These are phyloP conservation scores for Drosophila phalerata DNA, from an alignment of 2,888 invertebrate species.

Conservation along the genomic window DNA sequence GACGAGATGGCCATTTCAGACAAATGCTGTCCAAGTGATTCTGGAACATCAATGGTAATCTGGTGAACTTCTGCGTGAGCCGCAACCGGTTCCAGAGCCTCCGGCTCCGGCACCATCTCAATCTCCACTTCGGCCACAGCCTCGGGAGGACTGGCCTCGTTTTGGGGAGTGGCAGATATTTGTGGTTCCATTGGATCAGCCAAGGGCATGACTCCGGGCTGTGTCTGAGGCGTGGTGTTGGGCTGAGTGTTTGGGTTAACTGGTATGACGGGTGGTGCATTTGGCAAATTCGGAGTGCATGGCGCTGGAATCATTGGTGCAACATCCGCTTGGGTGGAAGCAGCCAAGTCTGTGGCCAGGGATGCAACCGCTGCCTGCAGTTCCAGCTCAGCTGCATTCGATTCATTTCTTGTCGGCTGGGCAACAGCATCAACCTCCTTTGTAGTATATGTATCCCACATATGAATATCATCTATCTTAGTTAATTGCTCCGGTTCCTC, in stretches of 20 bases:
- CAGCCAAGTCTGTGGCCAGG: not conserved
- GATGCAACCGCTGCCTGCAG: constrained; percentile 1
- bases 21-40: constrained; percentile 53
- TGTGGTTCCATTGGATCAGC: constrained; percentile 38
- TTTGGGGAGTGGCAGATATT: constrained; percentile 27
- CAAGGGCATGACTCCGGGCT: constrained; percentile 20
- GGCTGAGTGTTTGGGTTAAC: constrained; percentile 22
- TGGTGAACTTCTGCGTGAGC: constrained; percentile 30
- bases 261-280: constrained; percentile 10
- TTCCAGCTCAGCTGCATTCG: not conserved
- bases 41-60: constrained; percentile 59
- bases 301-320: constrained; percentile 28
- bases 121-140: not conserved
- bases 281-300: constrained; percentile 17
- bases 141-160: not conserved
- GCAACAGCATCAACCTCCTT: constrained; percentile 49
- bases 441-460: constrained; percentile 1
- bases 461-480: not conserved
- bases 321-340: constrained; percentile 18
- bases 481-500: constrained; percentile 9
- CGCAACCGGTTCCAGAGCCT: not conserved
- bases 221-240: constrained; percentile 16
- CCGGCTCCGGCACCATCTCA: not conserved
- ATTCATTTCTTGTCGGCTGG: not conserved
- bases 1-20: constrained; percentile 74